phyloP scores from a whole-genome alignment of 2,113 vertebrate genomes.

The Zosterops lateralis region DNA sequence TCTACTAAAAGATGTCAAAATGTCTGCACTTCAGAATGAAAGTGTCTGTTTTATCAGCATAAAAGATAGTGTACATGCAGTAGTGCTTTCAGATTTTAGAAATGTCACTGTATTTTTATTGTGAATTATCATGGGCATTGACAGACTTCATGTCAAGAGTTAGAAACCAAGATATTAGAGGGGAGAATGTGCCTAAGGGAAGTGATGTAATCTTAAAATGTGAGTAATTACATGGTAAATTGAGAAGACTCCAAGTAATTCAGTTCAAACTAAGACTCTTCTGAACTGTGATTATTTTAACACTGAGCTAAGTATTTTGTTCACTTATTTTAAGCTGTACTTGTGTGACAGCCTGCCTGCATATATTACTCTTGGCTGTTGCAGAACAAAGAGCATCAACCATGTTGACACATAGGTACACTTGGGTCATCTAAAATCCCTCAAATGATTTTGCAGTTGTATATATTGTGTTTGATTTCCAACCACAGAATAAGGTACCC shows the following conservation, averaged over 20 bases:
- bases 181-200: neutral
- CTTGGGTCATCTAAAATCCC: neutral
- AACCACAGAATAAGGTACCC: neutral
- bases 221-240: neutral
- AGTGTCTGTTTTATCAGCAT: conserved; percentile 1
- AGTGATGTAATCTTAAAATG: neutral
- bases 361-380: neutral
- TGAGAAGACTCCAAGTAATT: neutral
- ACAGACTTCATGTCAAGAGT: neutral
- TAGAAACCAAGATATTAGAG: neutral
- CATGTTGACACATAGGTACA: neutral
- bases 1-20: conserved; percentile 12
- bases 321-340: neutral
- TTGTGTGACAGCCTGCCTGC: neutral
- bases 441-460: neutral
- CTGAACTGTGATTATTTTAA: neutral
- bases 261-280: neutral
- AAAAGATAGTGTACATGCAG: neutral
- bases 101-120: neutral
- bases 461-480: neutral
- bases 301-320: neutral
- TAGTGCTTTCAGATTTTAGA: neutral
- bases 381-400: neutral
- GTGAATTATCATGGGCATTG: neutral
- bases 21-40: neutral